Conservation (phyloP, 2,797 vertebrate genomes). For the Sebastes vulpes region DNA sequence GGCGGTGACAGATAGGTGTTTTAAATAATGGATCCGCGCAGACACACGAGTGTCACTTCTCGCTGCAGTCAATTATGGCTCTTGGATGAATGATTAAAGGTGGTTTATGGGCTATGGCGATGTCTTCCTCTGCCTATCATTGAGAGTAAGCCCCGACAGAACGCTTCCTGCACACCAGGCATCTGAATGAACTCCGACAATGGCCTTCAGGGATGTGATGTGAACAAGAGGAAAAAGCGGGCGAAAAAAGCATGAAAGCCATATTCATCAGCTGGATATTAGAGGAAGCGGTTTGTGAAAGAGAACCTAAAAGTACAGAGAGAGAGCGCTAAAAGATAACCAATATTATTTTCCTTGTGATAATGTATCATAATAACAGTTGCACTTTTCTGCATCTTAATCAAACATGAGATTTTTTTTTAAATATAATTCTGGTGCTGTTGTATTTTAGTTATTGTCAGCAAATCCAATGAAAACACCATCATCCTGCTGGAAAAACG, state of each 20-base stretch:
- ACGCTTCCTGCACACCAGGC: slow-evolving; percentile 48
- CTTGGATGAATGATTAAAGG: slow-evolving; percentile 67
- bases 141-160: slow-evolving; percentile 19
- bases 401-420: neutral
- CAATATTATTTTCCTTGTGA: too few relatives aligned
- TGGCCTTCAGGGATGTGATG: slow-evolving; percentile 33
- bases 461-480: neutral
- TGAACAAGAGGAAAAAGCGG: slow-evolving; percentile 8
- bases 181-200: slow-evolving; percentile 42
- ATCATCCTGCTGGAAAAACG: neutral
- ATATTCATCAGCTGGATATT: slow-evolving; percentile 27
- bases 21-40: slow-evolving; percentile 65
- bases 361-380: neutral
- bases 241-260: slow-evolving; percentile 19
- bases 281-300: slow-evolving; percentile 28
- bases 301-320: slow-evolving; percentile 1
- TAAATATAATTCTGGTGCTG: neutral
- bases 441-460: too few relatives aligned
- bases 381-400: neutral
- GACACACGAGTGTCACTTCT: slow-evolving; percentile 63
- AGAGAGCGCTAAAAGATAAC: neutral
- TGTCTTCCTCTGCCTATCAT: slow-evolving; percentile 43
- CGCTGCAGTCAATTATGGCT: slow-evolving; percentile 63
- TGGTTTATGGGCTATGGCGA: slow-evolving; percentile 52
- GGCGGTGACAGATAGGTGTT: slow-evolving; percentile 54